Percentiles rank a stretch among this genome's conserved stretches.
phyloP scores from a whole-genome alignment of 2,797 vertebrate species.

The Acanthurus tractus region DNA sequence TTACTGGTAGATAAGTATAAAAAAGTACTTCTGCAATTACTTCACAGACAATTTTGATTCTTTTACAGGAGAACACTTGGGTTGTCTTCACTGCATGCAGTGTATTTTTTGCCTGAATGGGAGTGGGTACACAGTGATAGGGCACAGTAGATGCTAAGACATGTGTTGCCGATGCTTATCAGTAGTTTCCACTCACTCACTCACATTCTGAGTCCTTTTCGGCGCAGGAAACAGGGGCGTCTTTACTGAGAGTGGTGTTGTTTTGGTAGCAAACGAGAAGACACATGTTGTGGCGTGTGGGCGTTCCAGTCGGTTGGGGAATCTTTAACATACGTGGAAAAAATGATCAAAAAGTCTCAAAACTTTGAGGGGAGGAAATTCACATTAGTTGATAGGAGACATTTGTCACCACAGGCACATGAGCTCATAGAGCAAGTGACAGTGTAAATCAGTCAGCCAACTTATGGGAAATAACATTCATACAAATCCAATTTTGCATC shows the following conservation, averaged over 20 bases:
- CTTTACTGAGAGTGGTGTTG: neutral
- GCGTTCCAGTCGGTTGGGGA: constrained; percentile 40
- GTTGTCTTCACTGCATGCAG: too few relatives aligned
- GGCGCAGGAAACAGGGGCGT: constrained; percentile 19
- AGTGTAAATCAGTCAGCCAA: constrained; percentile 3
- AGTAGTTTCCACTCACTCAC: constrained; percentile 56
- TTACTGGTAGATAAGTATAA: neutral
- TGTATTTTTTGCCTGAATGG: too few relatives aligned
- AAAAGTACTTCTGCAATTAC: neutral
- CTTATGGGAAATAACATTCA: neutral
- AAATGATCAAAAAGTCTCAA: neutral
- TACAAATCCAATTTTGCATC: neutral
- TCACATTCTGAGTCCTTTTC: neutral
- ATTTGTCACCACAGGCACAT: constrained; percentile 10
- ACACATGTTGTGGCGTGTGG: constrained; percentile 16
- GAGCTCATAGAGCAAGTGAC: neutral
- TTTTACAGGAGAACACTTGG: neutral
- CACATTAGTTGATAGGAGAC: neutral
- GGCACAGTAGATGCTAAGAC: neutral
- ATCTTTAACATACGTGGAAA: constrained; percentile 51
- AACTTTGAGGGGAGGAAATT: constrained; percentile 1
- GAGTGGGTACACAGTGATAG: too few relatives aligned
- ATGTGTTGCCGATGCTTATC: constrained; percentile 45
- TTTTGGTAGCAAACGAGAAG: neutral
- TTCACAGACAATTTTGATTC: too few relatives aligned